Evolutionary conservation across 2,113 vertebrate genomes (phyloP).

Genomic region (Acinonyx jubatus): DNA sequence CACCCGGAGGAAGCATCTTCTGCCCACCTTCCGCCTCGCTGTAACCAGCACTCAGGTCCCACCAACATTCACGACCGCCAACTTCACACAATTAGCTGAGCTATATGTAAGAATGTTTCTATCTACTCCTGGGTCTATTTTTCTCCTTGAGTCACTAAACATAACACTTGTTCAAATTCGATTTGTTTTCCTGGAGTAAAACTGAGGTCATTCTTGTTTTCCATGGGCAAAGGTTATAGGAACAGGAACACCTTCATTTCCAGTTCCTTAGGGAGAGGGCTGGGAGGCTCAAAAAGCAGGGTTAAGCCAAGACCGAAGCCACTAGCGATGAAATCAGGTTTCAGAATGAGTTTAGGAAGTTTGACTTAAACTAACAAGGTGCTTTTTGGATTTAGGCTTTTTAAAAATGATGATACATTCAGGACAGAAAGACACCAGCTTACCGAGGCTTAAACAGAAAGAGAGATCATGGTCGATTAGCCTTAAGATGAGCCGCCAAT

Average conservation of each 20-base stretch:
- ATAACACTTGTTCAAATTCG: background rate
- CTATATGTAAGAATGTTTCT: conserved; percentile 21
- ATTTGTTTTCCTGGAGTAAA: background rate
- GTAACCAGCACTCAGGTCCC: background rate
- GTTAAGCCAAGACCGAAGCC: background rate
- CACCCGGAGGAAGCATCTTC: background rate
- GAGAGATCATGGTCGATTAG: background rate
- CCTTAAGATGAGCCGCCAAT: background rate
- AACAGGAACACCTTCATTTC: background rate
- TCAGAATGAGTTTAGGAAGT: background rate
- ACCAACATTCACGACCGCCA: conserved; percentile 30
- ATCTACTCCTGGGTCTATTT: background rate
- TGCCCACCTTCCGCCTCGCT: conserved; percentile 52
- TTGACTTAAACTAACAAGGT: conserved; percentile 8
- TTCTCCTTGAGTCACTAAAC: conserved; percentile 9
- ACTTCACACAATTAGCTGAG: conserved; percentile 43
- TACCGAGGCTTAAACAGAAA: background rate
- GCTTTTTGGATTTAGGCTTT: background rate
- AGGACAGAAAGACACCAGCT: background rate
- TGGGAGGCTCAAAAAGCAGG: background rate
- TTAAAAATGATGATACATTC: background rate
- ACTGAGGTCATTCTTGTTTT: background rate
- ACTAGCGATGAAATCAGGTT: background rate
- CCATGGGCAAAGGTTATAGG: background rate
- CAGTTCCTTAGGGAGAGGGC: background rate